Base-by-base conservation (phyloP, 2,888 invertebrate species). In the Eilema sororculum region DNA sequence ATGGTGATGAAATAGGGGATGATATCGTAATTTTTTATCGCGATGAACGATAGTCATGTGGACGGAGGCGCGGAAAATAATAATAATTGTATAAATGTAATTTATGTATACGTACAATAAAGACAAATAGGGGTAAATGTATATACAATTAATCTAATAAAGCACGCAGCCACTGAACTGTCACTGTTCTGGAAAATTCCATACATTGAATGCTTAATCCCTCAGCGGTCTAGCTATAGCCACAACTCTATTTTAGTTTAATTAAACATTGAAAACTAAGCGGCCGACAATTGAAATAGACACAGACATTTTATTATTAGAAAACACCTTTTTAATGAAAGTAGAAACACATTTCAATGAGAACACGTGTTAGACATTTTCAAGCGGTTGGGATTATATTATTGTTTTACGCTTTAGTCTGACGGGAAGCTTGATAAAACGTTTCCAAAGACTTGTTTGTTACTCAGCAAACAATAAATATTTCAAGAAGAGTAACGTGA, bases 181-280 rank as follows among this genome's bases (percentile, higher is more conserved):
- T 67, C 65, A 70, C 65, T 56, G 22, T 62, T 52, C 10, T 41
- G 59, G 63, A 73, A 77, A 77, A 68, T 52, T 30, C 58, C 25
- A 72, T 67, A 65, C 56, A 69, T 71, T 69, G 52, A 65, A 67
- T 69, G 69, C 63, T 25, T 69, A 62, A 75, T 71, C 64, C 65
- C 64, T 72, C 30, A 20, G 68, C 5, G 76, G 73, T 76, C 3
- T 75, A n/a, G n/a, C n/a, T n/a, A 81, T 64, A 83, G 82, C 71
- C 71, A 57, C 67, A 75, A 76, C 75, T 79, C 72, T 68, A 75
- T 72, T 75, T 76, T 72, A 74, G 65, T 78, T 83, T 79, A 83
- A 83, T 83, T 83, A 83, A 82, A 83, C 77, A 75, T 66, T 71
- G 65, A 69, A 78, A 83, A 80, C 75, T 76, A 70, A 73, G 67